Base-by-base conservation (phyloP, 2,113 vertebrate genomes). In the Xyliphius kryptos region DNA sequence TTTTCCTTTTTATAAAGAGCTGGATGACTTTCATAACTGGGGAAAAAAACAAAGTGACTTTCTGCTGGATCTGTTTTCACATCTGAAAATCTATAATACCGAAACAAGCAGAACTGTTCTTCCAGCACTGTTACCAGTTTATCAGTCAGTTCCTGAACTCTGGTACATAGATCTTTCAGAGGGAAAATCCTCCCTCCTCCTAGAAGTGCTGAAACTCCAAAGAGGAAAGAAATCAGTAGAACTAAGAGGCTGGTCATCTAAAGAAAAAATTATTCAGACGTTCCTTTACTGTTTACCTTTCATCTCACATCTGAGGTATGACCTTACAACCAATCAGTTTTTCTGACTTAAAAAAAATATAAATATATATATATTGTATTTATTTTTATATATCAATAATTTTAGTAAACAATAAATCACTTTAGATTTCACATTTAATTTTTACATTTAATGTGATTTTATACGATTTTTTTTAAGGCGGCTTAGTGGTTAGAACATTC, bases 61-160 rank as follows among this genome's bases (percentile, higher is more conserved):
- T 16, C 53, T 69, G 56, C 50, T 71, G 38, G 61, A 71, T 44
- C 20, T 67, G 32, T 61, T 11, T 10, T 73, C 55, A 43, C 47
- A 41, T 70, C 59, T 60, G 54, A 74, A 60, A 53, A 21, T 56
- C 22, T 62, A 16, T 40, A 50, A 69, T 56, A 66, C 2, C 44
- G 7, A 61, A 50, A 63, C 22, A 54, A 41, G 26, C 58, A 65
- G 56, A 20, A 65, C n/a, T 53, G 19, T 74, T 41, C 58, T 69
- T 63, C 58, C 58, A 58, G 53, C 11, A 15, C 49, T 70, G 11
- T 56, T 41, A 16, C n/a, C 53, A 66, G 10, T 70, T 55, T 70
- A 66, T 20, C 60, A 58, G 61, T 58, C 67, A 69, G 22, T 26
- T 26, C 46, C 55, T 66, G 46, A 32, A 43, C 48, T 41, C 37